Base-by-base conservation (phyloP, 2,797 vertebrate species). In the Lepus oiostolus region DNA sequence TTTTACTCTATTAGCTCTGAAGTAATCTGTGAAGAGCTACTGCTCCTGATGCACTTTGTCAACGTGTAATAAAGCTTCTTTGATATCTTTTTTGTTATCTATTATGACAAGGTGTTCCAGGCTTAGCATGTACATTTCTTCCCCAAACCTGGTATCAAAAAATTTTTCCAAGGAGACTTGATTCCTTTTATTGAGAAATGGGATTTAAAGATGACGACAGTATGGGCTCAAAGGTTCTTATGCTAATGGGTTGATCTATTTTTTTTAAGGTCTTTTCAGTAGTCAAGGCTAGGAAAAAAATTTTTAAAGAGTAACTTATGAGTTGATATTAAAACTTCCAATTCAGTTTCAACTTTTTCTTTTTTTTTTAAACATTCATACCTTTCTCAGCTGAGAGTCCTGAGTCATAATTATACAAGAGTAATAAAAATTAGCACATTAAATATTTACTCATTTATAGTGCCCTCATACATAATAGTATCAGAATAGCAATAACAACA, bases 31-130 rank as follows among this genome's bases (percentile, higher is more conserved):
- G 35, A 84, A 62, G 67, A 86, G 82, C 85, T 71, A 70, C 35
- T 85, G 4, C 79, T 88, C 32, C 28, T n/a, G 13, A 19, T 52
- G 32, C 63, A 63, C 47, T 94, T 83, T 86, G 63, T 95, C 50
- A 47, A 6, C 5, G 50, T 7, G 19, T 70, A n/a, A 19, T 47
- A 62, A 7, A 38, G 26, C 72, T 83, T 38, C 47, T 85, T 68
- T 62, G 90, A 85, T 68, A 81, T 14, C 30, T 60, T 60, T 67
- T 79, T 92, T 70, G 82, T 93, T 74, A 72, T 85, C 74, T 85
- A n/a, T 22, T 63, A 24, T 81, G 32, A 47, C 35, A 42, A 5
- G 21, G 26, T 60, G 42, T 75, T 91, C 70, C 62, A 70, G 67
- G 38, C 19, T 65, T 35, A 77, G 13, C 35, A 17, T 7, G 26